phyloP scores from a whole-genome alignment of 2,113 vertebrate species.

The Cranoglanis bouderius region DNA sequence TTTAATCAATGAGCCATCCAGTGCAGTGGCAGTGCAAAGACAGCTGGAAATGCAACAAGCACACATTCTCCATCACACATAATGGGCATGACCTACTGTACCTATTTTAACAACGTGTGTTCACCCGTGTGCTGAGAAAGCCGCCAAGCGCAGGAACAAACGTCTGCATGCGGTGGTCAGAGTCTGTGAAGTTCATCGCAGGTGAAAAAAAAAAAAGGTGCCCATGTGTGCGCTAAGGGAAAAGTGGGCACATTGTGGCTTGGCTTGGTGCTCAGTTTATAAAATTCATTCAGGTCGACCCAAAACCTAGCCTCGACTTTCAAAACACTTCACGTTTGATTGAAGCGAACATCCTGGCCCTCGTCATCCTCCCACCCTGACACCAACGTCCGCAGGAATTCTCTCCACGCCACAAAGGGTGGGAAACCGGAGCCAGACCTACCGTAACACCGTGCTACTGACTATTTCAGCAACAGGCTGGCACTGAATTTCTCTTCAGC shows the following conservation, averaged over 20 bases:
- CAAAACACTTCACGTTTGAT: conserved; percentile 54
- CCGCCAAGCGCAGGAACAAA: conserved; percentile 8
- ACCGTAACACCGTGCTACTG: not conserved
- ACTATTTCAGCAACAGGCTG: conserved; percentile 7
- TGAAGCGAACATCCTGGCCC: conserved; percentile 45
- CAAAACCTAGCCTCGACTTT: conserved; percentile 25
- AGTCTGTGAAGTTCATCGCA: not conserved
- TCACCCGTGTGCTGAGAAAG: not conserved
- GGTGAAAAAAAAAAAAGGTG: not conserved
- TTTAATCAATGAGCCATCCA: not conserved
- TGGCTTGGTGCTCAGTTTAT: conserved; percentile 41
- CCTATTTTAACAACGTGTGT: not conserved
- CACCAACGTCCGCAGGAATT: conserved; percentile 32
- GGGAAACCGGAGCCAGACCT: conserved; percentile 3
- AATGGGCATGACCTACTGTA: not conserved
- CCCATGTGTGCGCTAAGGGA: not conserved
- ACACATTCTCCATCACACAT: not conserved
- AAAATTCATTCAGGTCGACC: conserved; percentile 40
- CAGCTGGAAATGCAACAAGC: not conserved
- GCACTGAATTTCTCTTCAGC: not conserved
- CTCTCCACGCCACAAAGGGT: conserved; percentile 18
- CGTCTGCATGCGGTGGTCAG: not conserved
- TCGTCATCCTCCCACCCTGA: conserved; percentile 17
- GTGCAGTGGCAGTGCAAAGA: not conserved
- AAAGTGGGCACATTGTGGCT: conserved; percentile 29